Base-by-base conservation (phyloP, 2,888 invertebrate species). In the Blastobasis adustella region DNA sequence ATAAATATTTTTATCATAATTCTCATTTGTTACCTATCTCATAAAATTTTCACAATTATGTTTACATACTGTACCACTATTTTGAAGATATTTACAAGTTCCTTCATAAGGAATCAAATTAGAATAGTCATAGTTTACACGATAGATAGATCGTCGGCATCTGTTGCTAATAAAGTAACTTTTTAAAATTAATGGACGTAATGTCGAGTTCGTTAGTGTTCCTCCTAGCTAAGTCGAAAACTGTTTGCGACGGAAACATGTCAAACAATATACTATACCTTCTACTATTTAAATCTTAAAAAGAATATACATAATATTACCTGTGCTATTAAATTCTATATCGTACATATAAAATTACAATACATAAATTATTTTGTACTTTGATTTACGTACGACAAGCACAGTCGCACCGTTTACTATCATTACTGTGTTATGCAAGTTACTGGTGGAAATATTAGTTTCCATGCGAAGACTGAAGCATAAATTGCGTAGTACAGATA, bases 291-390 rank as follows among this genome's bases (percentile, higher is more conserved):
- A 74, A 71, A 74, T 71, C 84, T 80, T 84, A 82, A 83, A 82
- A 82, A 77, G 71, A 85, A 84, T 82, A 82, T 83, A 81, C 77
- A 73, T 76, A 61, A 68, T 64, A 68, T 71, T 73, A 82, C 76
- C 82, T 81, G 85, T 78, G 82, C 80, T 82, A 82, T 81, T 79
- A 79, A 65, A 75, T 74, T 71, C 70, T 79, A 82, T 79, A 84
- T 78, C 82, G 79, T 85, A 83, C 79, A 84, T 82, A 83, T 81
- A 80, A 79, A 80, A 84, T 83, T 86, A 85, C 81, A 80, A 85
- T 82, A 85, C 83, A 85, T 84, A 84, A 82, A 82, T 83, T 86
- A 87, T 86, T 87, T 89, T 89, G 89, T 89, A 89, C 89, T 89
- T 84, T 85, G 77, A 77, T 84, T 80, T 77, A 73, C 76, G 76